Evolutionary conservation across 30 jellyfish, hydroid and myxozoan species (phyloP), one percentile per base, ranked within the genome.

Genomic region (Hydractinia symbiolongicarpus): DNA sequence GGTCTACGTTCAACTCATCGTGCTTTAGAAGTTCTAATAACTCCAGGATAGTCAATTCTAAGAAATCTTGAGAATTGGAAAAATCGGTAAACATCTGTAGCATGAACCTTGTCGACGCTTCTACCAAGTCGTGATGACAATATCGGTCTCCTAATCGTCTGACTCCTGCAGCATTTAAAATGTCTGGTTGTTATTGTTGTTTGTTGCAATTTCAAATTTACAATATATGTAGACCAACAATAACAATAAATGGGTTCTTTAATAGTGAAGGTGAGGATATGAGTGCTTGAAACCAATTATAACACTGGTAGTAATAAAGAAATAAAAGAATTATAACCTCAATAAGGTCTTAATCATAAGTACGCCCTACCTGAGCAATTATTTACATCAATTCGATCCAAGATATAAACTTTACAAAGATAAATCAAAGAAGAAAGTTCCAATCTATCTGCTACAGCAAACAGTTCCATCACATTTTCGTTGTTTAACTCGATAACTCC

Each of bases 391-490:
- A 84, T 61, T n/a, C 72, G 88, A 5, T 66, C 53, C 9, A 69
- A 53, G 52, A 89, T 68, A 30, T 20, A 89, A 17, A 30, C 72
- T 16, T 81, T 66, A 73, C 97, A 89, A 8, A 4, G 52, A 7
- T 61, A 77, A 80, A 72, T 60, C 51, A 89, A 83, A 53, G 57
- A 75, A 7, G 69, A 50, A 54, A 89, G 61, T 76, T 82, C 87
- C 52, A 89, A 73, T 21, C 97, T 87, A 70, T 89, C 97, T 8
- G 97, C 90, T 11, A 89, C 54, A 51, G 85, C 72, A 75, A 67
- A 89, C 79, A 89, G 78, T 16, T 89, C 94, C 17, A 82, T 17
- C 13, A 87, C 93, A 60, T 68, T 84, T 7, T 81, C 86, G 21
- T 60, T 86, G 70, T 44, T 81, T n/a, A 84, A 6, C 14, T 82